Evolutionary conservation across 2,888 invertebrate species (phyloP), one percentile per base, ranked within the genome.

Genomic region (Andricus curvator): DNA sequence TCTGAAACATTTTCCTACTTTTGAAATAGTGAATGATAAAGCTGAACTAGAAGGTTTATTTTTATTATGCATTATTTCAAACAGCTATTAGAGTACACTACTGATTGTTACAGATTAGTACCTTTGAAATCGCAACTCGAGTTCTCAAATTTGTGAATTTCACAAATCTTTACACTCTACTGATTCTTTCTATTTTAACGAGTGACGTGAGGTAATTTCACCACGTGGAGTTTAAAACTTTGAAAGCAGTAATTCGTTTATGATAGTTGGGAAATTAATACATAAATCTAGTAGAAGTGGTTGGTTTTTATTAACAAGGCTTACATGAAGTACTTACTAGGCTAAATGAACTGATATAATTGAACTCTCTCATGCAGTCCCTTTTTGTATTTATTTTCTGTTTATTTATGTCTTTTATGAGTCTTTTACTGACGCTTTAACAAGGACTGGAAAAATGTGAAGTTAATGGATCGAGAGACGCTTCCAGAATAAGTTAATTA

Each of bases 141-240:
- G 56, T 74, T 74, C 74, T 74, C 44, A 77, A 77, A 77, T 77
- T 77, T 77, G 25, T 37, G 20, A 62, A 77, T 64, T 29, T 77
- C 77, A 20, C 22, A 22, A 51, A 77, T 22, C 25, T 77, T 17
- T 25, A 6, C 17, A 22, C 29, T 64, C 1, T 64, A 17, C 15
- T 17, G 13, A 62, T 62, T 62, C 11, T 74, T 74, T 41, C 0
- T 13, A 33, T 74, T 74, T 56, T 25, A 70, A 22, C 20, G 25
- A 56, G 51, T 33, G 33, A n/a, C n/a, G 56, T 74, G 48, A 74
- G 29, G 6, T 74, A 56, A 56, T 33, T 74, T 74, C 33, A 56
- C 48, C 48, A 48, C 8, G 17, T 70, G 25, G n/a, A 74, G 33
- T 74, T 74, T 74, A 33, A 74, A 29, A 56, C 51, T 70, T 70